Percentiles rank a stretch among this genome's conserved stretches.
phyloP scores from a whole-genome alignment of 1,140 invertebrate species.

The Drosophila tsacasi region DNA sequence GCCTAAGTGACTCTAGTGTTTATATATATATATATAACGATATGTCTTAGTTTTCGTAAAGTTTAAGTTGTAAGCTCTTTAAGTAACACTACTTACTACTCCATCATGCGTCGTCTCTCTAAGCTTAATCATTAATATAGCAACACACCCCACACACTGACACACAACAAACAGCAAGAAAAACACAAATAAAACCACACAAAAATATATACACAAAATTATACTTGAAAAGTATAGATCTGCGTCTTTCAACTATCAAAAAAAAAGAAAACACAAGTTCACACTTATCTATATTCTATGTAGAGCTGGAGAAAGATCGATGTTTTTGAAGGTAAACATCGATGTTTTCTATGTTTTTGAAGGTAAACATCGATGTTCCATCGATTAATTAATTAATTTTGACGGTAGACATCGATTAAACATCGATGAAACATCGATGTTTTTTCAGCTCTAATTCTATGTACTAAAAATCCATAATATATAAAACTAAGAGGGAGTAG shows the following conservation, averaged over 20 bases:
- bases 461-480: constrained; percentile 23
- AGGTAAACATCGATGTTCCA: too few relatives aligned
- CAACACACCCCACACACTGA: constrained; percentile 24
- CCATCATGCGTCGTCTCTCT: constrained; percentile 62
- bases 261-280: constrained; percentile 2
- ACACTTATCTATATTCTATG: constrained; percentile 41
- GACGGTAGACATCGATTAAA: too few relatives aligned
- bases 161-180: constrained; percentile 18
- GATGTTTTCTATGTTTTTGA: too few relatives aligned
- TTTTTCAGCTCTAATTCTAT: too few relatives aligned
- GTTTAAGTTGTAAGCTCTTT: constrained; percentile 76
- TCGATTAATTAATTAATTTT: too few relatives aligned
- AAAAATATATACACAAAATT: constrained; percentile 54
- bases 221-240: constrained; percentile 65
- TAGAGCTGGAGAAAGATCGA: too few relatives aligned
- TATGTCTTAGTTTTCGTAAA: constrained; percentile 71
- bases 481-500: constrained; percentile 22
- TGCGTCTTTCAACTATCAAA: constrained; percentile 55
- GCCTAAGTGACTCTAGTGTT: constrained; percentile 80
- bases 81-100: constrained; percentile 60
- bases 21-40: constrained; percentile 62
- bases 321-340: too few relatives aligned
- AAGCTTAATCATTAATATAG: constrained; percentile 56
- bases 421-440: too few relatives aligned
- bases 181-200: constrained; percentile 55